Conservation (phyloP, 1,140 invertebrate genomes). For the Eumaeus atala region DNA sequence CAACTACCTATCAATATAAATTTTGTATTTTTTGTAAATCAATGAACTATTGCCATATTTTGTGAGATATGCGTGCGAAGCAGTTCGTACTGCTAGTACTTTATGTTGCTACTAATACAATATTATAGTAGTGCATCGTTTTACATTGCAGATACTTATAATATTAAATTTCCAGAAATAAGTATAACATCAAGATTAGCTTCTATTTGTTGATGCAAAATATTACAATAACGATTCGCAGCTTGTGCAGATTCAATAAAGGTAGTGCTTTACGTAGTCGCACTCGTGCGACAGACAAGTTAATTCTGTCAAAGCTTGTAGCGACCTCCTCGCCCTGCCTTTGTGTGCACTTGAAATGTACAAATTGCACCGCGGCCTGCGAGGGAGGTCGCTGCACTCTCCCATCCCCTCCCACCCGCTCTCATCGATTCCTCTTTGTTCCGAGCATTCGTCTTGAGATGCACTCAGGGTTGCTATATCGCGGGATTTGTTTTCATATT, state of each 20-base stretch:
- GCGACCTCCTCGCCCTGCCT: slow-evolving; percentile 64
- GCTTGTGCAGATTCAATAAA: slow-evolving; percentile 50
- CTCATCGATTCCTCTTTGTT: slow-evolving; percentile 69
- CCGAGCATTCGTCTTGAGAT: slow-evolving; percentile 57
- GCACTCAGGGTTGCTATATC: neutral
- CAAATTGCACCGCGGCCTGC: slow-evolving; percentile 65
- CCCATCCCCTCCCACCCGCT: slow-evolving; percentile 40
- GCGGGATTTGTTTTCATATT: too few relatives aligned
- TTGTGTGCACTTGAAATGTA: slow-evolving; percentile 73
- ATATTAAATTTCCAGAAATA: too few relatives aligned
- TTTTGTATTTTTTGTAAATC: too few relatives aligned
- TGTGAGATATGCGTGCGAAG: too few relatives aligned
- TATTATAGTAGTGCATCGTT: too few relatives aligned
- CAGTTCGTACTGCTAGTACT: too few relatives aligned
- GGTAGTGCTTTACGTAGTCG: slow-evolving; percentile 42
- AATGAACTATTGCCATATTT: too few relatives aligned
- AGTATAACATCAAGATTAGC: too few relatives aligned
- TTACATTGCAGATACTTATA: too few relatives aligned
- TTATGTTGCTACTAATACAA: too few relatives aligned
- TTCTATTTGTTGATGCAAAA: neutral
- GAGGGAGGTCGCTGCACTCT: slow-evolving; percentile 58
- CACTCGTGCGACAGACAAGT: slow-evolving; percentile 58
- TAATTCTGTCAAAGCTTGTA: slow-evolving; percentile 70
- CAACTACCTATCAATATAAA: too few relatives aligned
- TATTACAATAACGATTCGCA: slow-evolving; percentile 8